phyloP scores from a whole-genome alignment of 37 sponge, comb jelly and placozoan species.

The Beroe forskalii region DNA sequence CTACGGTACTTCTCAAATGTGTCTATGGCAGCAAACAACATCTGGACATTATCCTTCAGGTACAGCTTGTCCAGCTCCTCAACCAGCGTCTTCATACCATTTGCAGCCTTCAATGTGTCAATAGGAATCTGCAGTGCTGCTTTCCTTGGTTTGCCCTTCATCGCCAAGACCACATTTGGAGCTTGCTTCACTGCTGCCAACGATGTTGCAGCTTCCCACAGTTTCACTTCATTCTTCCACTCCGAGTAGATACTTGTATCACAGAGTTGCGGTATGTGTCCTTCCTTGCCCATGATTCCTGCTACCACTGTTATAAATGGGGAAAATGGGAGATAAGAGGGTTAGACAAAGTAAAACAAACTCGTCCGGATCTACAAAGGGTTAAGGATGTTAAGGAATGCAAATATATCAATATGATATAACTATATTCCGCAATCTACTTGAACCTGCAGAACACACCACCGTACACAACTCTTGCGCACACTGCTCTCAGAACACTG shows the following conservation, averaged over 20 bases:
- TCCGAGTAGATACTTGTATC: background rate
- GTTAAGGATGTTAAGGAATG: too few species aligned
- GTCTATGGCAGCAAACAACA: background rate
- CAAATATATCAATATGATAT: too few species aligned
- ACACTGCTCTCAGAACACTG: too few species aligned
- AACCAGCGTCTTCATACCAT: background rate
- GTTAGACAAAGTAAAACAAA: too few species aligned
- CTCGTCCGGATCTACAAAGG: too few species aligned
- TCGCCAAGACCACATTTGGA: background rate
- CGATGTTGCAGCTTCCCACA: background rate
- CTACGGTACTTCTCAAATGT: background rate
- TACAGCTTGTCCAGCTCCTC: background rate
- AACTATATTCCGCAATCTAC: too few species aligned
- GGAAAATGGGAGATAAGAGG: too few species aligned
- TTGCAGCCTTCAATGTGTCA: background rate
- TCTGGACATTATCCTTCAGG: background rate
- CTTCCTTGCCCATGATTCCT: background rate
- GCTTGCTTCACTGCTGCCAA: background rate
- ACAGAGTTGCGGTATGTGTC: background rate
- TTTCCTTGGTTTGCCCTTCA: background rate
- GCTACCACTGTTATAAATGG: too few species aligned
- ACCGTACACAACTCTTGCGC: too few species aligned
- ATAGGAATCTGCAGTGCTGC: background rate
- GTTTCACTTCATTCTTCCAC: background rate
- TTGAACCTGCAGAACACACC: too few species aligned